Evolutionary conservation across 2,888 invertebrate genomes (phyloP), one percentile per base, ranked within the genome.

Genomic region (Prenolepis imparis): DNA sequence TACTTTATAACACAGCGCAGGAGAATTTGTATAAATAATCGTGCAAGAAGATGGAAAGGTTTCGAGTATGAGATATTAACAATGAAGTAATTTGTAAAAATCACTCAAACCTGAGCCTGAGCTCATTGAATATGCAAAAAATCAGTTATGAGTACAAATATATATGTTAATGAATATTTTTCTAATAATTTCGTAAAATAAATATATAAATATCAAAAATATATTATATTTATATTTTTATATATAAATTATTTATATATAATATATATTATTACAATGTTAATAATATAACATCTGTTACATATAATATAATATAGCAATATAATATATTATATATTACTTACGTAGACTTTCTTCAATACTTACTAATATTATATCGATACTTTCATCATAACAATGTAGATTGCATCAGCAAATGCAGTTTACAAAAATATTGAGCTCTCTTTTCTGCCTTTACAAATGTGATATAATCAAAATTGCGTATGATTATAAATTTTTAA

Each of bases 381-480:
- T 36, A 39, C 12, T 18, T 72, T 57, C 39, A 72, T 28, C 18
- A 48, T 72, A 59, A 18, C 9, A 73, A 61, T 28, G 18, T 64
- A 75, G n/a, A 52, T 66, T 77, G 39, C 39, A 66, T 77, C 24
- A 6, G 11, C 63, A 77, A 77, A 66, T 55, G 24, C 55, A 55
- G 55, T 77, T 36, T 52, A 75, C 52, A 77, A 77, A 77, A 77
- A 6, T 75, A 75, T 68, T 77, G 32, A 44, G 24, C 24, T 61
- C 5, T 9, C 36, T 0, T 44, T 39, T 44, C 41, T 28, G 24
- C 24, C n/a, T 63, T 36, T 63, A 28, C 18, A 32, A 6, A 21
- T 5, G 6, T 12, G 6, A 36, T 64, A 48, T n/a, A n/a, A n/a
- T 36, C 21, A 41, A 39, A 39, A 9, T 64, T 15, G 55, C 39